Evolutionary conservation across 2,113 vertebrate genomes (phyloP).

Genomic region (Otolemur garnettii): DNA sequence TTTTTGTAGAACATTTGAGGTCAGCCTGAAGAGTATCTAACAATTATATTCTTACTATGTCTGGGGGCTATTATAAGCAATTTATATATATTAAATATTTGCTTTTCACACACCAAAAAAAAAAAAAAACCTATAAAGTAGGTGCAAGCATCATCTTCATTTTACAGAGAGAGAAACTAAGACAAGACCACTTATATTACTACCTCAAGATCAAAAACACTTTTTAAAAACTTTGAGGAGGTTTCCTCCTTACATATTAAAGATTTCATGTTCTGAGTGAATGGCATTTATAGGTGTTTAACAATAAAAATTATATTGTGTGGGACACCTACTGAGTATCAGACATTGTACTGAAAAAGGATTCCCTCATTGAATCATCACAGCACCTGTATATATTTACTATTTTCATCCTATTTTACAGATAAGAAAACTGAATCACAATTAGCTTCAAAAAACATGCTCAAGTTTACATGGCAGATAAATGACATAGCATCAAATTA

Average conservation of each 20-base stretch:
- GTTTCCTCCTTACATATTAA: background rate
- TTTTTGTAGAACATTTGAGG: background rate
- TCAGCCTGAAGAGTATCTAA: background rate
- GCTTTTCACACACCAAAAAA: background rate
- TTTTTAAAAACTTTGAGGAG: background rate
- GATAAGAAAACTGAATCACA: background rate
- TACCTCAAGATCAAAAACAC: background rate
- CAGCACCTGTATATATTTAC: background rate
- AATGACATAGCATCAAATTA: background rate
- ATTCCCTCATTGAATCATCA: background rate
- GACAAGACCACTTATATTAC: background rate
- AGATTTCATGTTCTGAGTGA: background rate
- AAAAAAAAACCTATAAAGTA: background rate
- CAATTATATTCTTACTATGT: background rate
- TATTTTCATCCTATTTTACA: constrained; percentile 28
- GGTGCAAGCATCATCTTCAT: background rate
- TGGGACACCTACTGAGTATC: background rate
- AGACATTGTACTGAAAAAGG: background rate
- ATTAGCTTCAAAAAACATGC: background rate
- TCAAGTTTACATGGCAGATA: background rate
- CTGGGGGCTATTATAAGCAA: background rate
- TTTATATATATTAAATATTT: background rate
- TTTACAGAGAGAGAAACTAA: constrained; percentile 12
- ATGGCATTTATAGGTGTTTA: background rate
- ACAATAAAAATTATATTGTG: background rate